These are phyloP conservation scores for Callionymus lyra DNA, from an alignment of 2,113 vertebrate genomes.

Conservation along the genomic window DNA sequence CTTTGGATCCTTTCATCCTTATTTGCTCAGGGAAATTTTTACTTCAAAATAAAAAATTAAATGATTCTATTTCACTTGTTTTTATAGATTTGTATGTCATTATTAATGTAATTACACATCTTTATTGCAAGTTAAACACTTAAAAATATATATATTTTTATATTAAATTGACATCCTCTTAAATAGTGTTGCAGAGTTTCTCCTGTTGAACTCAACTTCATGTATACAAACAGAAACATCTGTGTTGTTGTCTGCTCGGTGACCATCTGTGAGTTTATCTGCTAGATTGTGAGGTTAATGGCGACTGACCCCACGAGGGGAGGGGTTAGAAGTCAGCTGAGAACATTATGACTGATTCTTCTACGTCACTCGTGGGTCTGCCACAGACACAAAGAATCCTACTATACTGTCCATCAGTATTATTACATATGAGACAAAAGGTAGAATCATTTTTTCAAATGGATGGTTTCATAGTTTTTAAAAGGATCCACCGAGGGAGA, in stretches of 20 bases:
- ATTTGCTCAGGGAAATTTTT: too few relatives aligned
- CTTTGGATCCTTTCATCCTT: too few relatives aligned
- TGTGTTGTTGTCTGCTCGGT: slow-evolving; percentile 29
- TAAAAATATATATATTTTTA: too few relatives aligned
- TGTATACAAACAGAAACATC: slow-evolving; percentile 30
- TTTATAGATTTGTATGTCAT: slow-evolving; percentile 4
- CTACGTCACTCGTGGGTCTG: neutral
- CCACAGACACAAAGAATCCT: neutral
- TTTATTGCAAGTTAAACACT: too few relatives aligned
- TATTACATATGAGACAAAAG: too few relatives aligned
- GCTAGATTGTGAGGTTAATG: slow-evolving; percentile 32
- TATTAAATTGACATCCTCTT: too few relatives aligned
- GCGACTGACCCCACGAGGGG: slow-evolving; percentile 26
- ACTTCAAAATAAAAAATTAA: too few relatives aligned
- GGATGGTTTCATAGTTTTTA: slow-evolving; percentile 11
- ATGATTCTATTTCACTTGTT: neutral
- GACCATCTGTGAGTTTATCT: slow-evolving; percentile 33
- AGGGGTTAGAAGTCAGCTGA: slow-evolving; percentile 18
- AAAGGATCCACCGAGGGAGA: neutral
- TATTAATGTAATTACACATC: too few relatives aligned
- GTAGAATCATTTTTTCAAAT: neutral
- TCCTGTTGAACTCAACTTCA: neutral
- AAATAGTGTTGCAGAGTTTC: too few relatives aligned
- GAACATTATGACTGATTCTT: slow-evolving; percentile 6
- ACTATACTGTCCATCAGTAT: neutral